phyloP scores from a whole-genome alignment of 2,888 invertebrate species.

The Cryptosula pallasiana region DNA sequence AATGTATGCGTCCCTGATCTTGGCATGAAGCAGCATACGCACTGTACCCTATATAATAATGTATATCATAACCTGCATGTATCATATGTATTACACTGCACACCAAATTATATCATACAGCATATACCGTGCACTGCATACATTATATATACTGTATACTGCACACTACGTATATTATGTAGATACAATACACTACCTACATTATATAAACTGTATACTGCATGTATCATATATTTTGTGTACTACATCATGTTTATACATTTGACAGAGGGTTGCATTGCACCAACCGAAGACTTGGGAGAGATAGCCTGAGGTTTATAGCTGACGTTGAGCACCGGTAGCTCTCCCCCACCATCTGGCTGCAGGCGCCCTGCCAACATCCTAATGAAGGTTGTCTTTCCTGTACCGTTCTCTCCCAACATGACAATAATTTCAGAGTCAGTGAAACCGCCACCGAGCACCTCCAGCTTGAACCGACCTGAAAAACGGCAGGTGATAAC shows the following conservation, averaged over 20 bases:
- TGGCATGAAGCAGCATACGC: slow-evolving; percentile 85
- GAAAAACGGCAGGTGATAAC: too few species aligned
- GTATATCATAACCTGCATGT: too few species aligned
- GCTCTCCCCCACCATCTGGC: slow-evolving; percentile 76
- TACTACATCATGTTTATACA: too few species aligned
- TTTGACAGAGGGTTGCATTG: not conserved
- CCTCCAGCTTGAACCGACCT: slow-evolving; percentile 66
- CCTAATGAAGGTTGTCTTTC: slow-evolving; percentile 97
- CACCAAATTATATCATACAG: too few species aligned
- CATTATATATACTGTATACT: too few species aligned
- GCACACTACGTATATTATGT: too few species aligned
- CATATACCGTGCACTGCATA: too few species aligned
- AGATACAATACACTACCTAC: too few species aligned
- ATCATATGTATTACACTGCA: too few species aligned
- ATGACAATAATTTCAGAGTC: slow-evolving; percentile 98
- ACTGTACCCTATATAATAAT: slow-evolving; percentile 87
- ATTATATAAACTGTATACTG: too few species aligned
- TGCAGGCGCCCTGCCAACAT: slow-evolving; percentile 94
- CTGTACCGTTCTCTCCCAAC: slow-evolving; percentile 94
- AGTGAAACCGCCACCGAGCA: slow-evolving; percentile 88
- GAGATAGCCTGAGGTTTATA: slow-evolving; percentile 99
- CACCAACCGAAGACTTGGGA: slow-evolving; percentile 67
- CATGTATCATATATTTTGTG: too few species aligned
- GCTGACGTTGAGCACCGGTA: slow-evolving; percentile 91
- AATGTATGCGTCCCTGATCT: slow-evolving; percentile 92